These are phyloP conservation scores for Hylaea fasciaria DNA, from an alignment of 2,888 invertebrate genomes.

Conservation along the genomic window DNA sequence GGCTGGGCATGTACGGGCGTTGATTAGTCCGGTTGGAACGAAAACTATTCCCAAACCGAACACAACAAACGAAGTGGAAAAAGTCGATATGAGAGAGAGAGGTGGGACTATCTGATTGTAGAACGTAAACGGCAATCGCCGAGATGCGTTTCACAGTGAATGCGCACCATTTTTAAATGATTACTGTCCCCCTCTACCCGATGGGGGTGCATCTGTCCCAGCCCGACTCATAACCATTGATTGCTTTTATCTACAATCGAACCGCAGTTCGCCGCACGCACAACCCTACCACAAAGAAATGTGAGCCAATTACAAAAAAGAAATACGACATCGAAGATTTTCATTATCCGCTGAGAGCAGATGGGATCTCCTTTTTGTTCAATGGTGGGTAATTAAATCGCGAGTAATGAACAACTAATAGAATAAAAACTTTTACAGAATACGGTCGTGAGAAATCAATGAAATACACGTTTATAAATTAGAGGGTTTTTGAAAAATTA, in stretches of 20 bases:
- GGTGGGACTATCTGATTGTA: constrained; percentile 74
- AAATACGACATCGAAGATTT: constrained; percentile 71
- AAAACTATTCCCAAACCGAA: constrained; percentile 80
- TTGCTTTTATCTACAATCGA: constrained; percentile 68
- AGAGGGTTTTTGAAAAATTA: too few species aligned
- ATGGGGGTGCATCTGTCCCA: constrained; percentile 42
- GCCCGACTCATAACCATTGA: constrained; percentile 72
- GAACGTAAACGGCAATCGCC: constrained; percentile 76
- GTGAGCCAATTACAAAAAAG: constrained; percentile 76
- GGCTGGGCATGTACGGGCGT: constrained; percentile 70
- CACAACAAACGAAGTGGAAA: constrained; percentile 81
- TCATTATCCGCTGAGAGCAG: constrained; percentile 61
- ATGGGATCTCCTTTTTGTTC: constrained; percentile 52
- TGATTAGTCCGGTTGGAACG: constrained; percentile 80
- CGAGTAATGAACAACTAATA: constrained; percentile 26
- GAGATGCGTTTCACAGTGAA: constrained; percentile 77
- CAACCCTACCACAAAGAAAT: constrained; percentile 67
- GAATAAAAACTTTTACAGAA: constrained; percentile 2
- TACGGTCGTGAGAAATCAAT: too few species aligned
- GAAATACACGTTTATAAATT: too few species aligned
- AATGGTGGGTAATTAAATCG: constrained; percentile 36
- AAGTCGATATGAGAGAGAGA: constrained; percentile 76
- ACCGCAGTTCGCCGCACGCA: constrained; percentile 68
- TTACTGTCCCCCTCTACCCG: constrained; percentile 55
- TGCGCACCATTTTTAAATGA: constrained; percentile 76